Evolutionary conservation across 2,797 vertebrate genomes (phyloP).

Genomic region (Typhlichthys eigenmanni): DNA sequence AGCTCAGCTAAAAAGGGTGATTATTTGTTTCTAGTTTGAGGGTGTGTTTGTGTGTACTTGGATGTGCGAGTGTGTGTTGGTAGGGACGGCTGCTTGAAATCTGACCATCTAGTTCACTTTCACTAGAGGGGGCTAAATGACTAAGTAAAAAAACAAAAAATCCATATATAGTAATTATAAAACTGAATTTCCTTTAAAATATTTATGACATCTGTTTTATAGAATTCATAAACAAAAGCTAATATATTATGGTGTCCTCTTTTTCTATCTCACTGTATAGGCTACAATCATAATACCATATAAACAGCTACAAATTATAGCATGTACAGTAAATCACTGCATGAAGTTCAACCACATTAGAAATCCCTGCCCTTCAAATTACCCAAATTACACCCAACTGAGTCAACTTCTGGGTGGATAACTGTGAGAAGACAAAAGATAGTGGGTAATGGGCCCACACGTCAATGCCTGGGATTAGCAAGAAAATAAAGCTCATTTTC

Average conservation of each 20-base stretch:
- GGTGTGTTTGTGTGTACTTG: no score
- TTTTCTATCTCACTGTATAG: background rate
- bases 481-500: conserved; percentile 65
- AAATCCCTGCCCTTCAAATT: conserved; percentile 50
- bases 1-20: no score
- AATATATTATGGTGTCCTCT: background rate
- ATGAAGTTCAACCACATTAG: conserved; percentile 20
- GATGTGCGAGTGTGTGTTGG: no score
- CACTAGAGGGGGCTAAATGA: conserved; percentile 77
- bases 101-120: conserved; percentile 49
- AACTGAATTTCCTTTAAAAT: conserved; percentile 16
- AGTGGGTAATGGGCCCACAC: conserved; percentile 44
- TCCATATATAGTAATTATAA: conserved; percentile 36
- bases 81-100: no score
- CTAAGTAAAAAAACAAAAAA: conserved; percentile 54
- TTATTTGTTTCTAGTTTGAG: no score
- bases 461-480: conserved; percentile 59
- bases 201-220: conserved; percentile 3
- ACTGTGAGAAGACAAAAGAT: conserved; percentile 63
- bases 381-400: conserved; percentile 39
- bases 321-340: conserved; percentile 47
- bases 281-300: background rate
- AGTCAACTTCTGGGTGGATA: conserved; percentile 51
- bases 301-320: conserved; percentile 9
- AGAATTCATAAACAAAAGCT: background rate